A percentile compares a stretch with the other conserved stretches of the same genome.
These are phyloP conservation scores for Patella caerulea DNA, from an alignment of 2,888 invertebrate genomes.

Conservation along the genomic window DNA sequence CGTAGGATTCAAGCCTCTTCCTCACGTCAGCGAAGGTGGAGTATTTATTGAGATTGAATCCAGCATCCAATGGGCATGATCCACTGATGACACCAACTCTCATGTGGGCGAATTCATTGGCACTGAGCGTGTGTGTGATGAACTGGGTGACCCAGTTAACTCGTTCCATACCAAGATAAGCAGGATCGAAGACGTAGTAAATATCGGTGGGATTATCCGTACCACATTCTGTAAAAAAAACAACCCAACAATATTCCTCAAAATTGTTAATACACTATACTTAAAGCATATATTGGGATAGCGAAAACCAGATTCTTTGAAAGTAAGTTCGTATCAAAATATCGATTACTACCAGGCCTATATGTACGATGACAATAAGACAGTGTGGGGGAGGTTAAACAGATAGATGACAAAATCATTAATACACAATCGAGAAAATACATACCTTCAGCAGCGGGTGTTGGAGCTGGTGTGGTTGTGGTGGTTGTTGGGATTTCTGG, in stretches of 20 bases:
- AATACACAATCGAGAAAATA: no score
- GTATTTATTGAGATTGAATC: constrained; percentile 30
- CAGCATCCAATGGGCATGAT: constrained; percentile 27
- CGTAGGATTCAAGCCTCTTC: constrained; percentile 16
- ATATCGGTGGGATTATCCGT: constrained; percentile 30
- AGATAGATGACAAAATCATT: no score
- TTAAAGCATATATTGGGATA: no score
- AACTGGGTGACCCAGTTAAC: constrained; percentile 36
- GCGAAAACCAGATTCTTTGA: no score
- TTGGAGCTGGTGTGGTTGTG: not conserved
- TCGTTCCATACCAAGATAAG: constrained; percentile 25
- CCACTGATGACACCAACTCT: constrained; percentile 26
- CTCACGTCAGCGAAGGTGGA: constrained; percentile 1
- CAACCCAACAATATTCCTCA: no score
- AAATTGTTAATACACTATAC: no score
- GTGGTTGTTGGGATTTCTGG: constrained; percentile 3
- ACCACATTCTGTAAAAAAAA: constrained; percentile 16
- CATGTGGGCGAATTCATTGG: constrained; percentile 14
- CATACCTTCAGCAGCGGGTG: not conserved
- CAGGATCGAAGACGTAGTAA: constrained; percentile 37
- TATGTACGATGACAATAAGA: no score
- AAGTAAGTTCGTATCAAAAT: no score
- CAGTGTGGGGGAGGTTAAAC: no score
- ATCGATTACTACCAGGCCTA: no score
- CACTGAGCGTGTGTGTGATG: constrained; percentile 27